Evolutionary conservation across 2,113 vertebrate genomes (phyloP).

Genomic region (Ceratotherium simum): DNA sequence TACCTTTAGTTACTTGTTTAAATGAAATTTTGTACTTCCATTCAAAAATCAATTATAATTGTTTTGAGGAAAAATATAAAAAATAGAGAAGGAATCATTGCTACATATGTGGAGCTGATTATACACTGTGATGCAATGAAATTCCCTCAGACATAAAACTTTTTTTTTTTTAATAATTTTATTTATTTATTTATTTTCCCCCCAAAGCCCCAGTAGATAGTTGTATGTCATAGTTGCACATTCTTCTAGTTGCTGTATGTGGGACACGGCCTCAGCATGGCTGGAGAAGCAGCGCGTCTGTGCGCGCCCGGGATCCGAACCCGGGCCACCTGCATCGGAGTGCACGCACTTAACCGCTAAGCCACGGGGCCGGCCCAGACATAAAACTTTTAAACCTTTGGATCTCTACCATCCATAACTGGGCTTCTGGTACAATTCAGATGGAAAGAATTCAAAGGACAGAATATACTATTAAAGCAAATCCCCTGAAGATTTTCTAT

Average conservation of each 20-base stretch:
- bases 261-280: too few relatives aligned
- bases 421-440: neutral
- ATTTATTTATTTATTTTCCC: too few relatives aligned
- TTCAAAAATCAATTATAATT: constrained; percentile 1
- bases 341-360: too few relatives aligned
- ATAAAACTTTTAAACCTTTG: neutral
- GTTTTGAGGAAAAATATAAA: neutral
- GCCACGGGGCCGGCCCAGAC: too few relatives aligned
- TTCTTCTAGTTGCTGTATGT: too few relatives aligned
- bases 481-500: neutral
- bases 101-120: neutral
- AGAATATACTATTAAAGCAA: neutral
- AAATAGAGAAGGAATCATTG: neutral
- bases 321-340: too few relatives aligned
- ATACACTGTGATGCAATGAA: neutral
- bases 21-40: neutral
- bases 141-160: neutral
- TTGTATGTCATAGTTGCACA: too few relatives aligned
- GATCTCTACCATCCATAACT: neutral
- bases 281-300: too few relatives aligned
- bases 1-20: neutral
- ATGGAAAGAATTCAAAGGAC: neutral
- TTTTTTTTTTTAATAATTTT: too few relatives aligned
- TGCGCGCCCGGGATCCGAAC: too few relatives aligned
- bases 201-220: too few relatives aligned